Percentiles rank a stretch among this genome's conserved stretches.
These are phyloP conservation scores for Genyomyrus donnyi DNA, from an alignment of 2,113 vertebrate species.

Conservation along the genomic window DNA sequence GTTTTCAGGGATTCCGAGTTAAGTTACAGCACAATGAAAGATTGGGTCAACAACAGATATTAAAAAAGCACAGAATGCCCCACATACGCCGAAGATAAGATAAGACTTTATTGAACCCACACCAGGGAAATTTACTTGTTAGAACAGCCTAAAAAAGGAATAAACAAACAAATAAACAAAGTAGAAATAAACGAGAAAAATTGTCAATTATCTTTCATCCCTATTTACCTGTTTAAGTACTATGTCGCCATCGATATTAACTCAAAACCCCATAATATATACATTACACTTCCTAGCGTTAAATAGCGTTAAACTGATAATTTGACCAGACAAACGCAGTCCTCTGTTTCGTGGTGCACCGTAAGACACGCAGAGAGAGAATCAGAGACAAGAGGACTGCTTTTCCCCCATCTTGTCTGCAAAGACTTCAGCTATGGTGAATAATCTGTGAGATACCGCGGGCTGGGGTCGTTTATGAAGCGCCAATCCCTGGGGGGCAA, in stretches of 20 bases:
- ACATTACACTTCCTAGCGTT: background rate
- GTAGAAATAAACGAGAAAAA: background rate
- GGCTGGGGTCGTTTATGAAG: background rate
- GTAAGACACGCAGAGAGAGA: background rate
- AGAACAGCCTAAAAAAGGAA: too few relatives aligned
- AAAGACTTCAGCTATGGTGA: background rate
- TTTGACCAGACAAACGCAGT: background rate
- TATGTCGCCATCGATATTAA: background rate
- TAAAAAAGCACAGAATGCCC: background rate
- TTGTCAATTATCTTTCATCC: background rate
- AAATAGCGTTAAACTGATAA: background rate
- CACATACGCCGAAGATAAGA: background rate
- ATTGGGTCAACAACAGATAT: background rate
- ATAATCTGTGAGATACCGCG: background rate
- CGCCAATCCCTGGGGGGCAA: background rate
- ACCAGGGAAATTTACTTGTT: too few relatives aligned
- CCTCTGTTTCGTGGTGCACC: background rate
- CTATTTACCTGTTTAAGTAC: background rate
- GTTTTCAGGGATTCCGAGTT: background rate
- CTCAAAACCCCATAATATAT: background rate
- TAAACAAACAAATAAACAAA: too few relatives aligned
- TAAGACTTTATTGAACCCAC: too few relatives aligned
- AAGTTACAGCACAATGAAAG: background rate
- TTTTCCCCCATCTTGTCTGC: background rate
- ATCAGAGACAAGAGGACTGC: background rate